Evolutionary conservation across 2,113 vertebrate genomes (phyloP), one percentile per base, ranked within the genome.

Genomic region (Alligator mississippiensis): DNA sequence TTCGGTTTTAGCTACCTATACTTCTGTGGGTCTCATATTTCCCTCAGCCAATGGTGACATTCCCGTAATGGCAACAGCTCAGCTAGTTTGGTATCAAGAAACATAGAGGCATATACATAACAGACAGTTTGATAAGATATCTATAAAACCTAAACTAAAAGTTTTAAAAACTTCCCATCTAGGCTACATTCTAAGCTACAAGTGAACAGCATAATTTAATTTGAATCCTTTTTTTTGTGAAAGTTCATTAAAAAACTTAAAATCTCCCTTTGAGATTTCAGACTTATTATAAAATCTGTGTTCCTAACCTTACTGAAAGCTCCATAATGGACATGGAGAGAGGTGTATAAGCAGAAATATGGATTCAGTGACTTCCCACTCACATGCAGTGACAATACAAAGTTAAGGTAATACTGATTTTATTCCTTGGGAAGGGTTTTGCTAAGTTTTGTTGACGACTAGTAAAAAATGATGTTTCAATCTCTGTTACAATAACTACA

Each of bases 161-260:
- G 14, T 83, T 79, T 58, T 79, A 55, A 5, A 74, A 90, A 68
- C 2, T 89, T 89, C n/a, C 15, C 16, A 54, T 13, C 18, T 76
- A 66, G 63, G 27, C 11, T 24, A n/a, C 28, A 4, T 38, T 88
- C 89, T 70, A n/a, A 10, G 83, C 17, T 93, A 22, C n/a, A 27
- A 16, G 12, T 84, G 82, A 90, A 74, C 9, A 87, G 8, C 62
- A 24, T 21, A 68, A 68, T 90, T 90, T 75, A 60, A 63, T 90
- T 90, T 70, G 72, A 83, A 83, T 60, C n/a, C n/a, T n/a, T 80
- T 76, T 13, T 90, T 91, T 85, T 89, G 11, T 4, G 62, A n/a
- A 82, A 22, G 6, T 34, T 92, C 25, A 54, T 83, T 85, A 88
- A 93, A 30, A 19, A 83, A 6, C 66, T 95, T 68, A 19, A 90